Conservation (phyloP, 2,113 vertebrate genomes). For the Channa maculata region DNA sequence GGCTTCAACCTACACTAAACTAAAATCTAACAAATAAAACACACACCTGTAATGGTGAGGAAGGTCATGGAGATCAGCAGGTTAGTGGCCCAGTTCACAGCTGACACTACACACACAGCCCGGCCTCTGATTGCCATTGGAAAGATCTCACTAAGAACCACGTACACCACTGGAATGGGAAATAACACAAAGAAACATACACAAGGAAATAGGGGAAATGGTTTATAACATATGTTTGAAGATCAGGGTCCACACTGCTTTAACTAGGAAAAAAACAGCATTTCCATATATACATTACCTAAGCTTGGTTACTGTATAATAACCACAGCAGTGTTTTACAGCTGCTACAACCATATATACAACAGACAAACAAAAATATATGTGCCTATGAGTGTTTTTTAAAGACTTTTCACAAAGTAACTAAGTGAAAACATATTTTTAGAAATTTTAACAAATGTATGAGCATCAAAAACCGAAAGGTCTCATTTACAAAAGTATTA, state of each 20-base stretch:
- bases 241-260: not conserved
- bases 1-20: not conserved
- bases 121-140: slow-evolving; percentile 92
- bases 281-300: not conserved
- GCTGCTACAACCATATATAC: not conserved
- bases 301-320: slow-evolving; percentile 6
- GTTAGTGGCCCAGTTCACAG: slow-evolving; percentile 95
- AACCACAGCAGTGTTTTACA: not conserved
- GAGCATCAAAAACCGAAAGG: no score
- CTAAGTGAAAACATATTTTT: no score
- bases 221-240: not conserved
- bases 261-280: not conserved
- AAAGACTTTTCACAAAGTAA: no score
- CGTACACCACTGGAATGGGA: slow-evolving; percentile 89
- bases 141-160: slow-evolving; percentile 96
- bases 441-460: no score
- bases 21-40: not conserved
- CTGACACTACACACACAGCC: slow-evolving; percentile 92
- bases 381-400: no score
- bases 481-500: no score
- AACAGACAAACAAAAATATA: not conserved
- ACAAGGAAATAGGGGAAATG: not conserved
- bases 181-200: slow-evolving; percentile 26
- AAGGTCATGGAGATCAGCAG: slow-evolving; percentile 97
- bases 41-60: slow-evolving; percentile 90